Base-by-base conservation (phyloP, 2,797 vertebrate genomes). In the Intellagama lesueurii region DNA sequence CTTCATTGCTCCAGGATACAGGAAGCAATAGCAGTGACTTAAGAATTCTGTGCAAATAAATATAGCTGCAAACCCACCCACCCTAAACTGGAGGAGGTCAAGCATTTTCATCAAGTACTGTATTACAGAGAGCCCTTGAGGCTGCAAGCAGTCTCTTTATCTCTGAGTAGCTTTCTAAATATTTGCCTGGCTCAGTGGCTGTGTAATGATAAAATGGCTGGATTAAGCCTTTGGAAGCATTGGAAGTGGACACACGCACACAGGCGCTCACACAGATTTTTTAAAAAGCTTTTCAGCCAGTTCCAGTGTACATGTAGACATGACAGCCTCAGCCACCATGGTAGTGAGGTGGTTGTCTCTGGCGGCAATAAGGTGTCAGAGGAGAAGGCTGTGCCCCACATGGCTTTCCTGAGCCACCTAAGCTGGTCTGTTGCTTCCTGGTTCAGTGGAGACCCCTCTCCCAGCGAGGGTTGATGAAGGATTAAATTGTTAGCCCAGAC, bases 91-190 rank as follows among this genome's bases (percentile, higher is more conserved):
- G n/a, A 86, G 60, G 69, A 64, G 30, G 30, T 30, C 22, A 44
- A 22, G 66, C 17, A 30, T 60, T 80, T 44, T 52, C 24, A 73
- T 17, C 52, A 16, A 52, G 14, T 76, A 35, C 16, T 81, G 14
- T 76, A 35, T 9, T 81, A 49, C 24, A n/a, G 76, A 69, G 32
- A 69, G 47, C 56, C 44, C 17, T 82, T 40, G 26, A 47, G 68
- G 22, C 76, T 47, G 7, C 76, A 80, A 72, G 35, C 35, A 28
- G 30, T 56, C 75, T 85, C 11, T 16, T 89, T 89, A 90, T 86
- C 79, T 90, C 60, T 32, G 60, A 86, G 66, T 82, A 76, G 64
- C 44, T 86, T 44, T 90, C 56, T 86, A 90, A 90, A 90, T 82
- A 86, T 86, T 90, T 90, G 79, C 72, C 49, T 69, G 70, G 72